Base-by-base conservation (phyloP, 1,140 invertebrate species). In the Bombyx mandarina region DNA sequence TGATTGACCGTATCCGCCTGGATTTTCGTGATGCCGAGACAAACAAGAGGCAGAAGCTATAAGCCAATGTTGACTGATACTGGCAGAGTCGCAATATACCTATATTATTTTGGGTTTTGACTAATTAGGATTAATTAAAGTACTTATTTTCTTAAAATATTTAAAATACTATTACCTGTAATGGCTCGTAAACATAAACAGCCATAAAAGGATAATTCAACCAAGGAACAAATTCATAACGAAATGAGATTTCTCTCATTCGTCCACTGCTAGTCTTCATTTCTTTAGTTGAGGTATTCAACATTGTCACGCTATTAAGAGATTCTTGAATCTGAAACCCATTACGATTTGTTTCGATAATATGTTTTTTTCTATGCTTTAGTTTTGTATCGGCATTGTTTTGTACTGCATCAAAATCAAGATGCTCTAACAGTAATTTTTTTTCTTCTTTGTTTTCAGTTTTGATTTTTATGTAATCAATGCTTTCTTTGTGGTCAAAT, bases 41-140 rank as follows among this genome's bases (percentile, higher is more conserved):
- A 86, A 60, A 58, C 82, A 86, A 1, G 79, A 66, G 0, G 71
- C 82, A 43, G 82, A 62, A 12, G 75, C 69, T 43, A 86, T 52
- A 10, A 86, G 52, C 82, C 82, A 86, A 57, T 81, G 78, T 7
- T 74, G 62, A 62, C 74, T 86, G 55, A 86, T 69, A 4, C 71
- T 66, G 6, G 80, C 80, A 7, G 75, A 75, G 55, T 86, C 82
- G 59, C 82, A 86, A 48, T 72, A 70, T 54, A 83, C 67, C 82
- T 74, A 47, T 18, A 18, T 18, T 18, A 35, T 35, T 35, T 2
- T 35, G 26, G 26, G 26, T 35, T 35, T 35, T 35, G 26, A 35
- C 4, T 35, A 3, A 35, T 0, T 35, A 35, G 2, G 26, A 2
- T 35, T 35, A 35, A 35, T 35, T 35, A 35, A 35, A 35, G 4